These are phyloP conservation scores for Eciton burchellii DNA, from an alignment of 1,140 invertebrate species.

Conservation along the genomic window DNA sequence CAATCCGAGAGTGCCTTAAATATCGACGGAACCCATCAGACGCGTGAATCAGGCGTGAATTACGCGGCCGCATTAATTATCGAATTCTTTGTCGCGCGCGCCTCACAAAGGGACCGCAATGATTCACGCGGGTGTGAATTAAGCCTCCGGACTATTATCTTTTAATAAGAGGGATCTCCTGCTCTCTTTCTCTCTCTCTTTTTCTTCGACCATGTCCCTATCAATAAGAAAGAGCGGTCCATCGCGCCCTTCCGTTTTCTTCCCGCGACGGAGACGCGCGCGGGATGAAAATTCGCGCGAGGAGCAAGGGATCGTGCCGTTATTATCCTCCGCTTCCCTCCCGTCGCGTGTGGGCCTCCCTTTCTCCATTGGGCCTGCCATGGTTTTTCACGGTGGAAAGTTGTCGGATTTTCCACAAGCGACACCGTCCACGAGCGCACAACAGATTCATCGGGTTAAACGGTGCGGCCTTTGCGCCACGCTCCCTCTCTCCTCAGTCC, in stretches of 20 bases:
- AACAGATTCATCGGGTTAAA: slow-evolving; percentile 1
- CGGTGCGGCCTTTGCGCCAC: slow-evolving; percentile 19
- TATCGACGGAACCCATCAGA: slow-evolving; percentile 5
- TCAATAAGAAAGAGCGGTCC: slow-evolving; percentile 54
- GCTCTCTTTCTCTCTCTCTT: neutral
- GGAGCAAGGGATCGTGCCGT: no score
- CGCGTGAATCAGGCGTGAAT: slow-evolving; percentile 26
- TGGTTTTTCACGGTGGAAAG: slow-evolving; percentile 19
- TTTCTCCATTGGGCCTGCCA: neutral
- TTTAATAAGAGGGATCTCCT: slow-evolving; percentile 72
- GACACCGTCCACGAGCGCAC: neutral
- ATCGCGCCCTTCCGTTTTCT: neutral
- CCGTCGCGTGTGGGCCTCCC: neutral
- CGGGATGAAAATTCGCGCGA: slow-evolving; percentile 47
- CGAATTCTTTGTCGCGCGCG: slow-evolving; percentile 69
- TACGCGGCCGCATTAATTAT: slow-evolving; percentile 73
- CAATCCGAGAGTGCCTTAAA: slow-evolving; percentile 4
- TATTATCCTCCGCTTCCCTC: slow-evolving; percentile 45
- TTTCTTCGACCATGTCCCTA: slow-evolving; percentile 40
- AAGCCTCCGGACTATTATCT: slow-evolving; percentile 74
- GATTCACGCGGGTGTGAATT: slow-evolving; percentile 57
- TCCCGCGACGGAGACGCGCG: slow-evolving; percentile 63
- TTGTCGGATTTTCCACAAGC: slow-evolving; percentile 38
- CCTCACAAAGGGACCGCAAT: slow-evolving; percentile 52
- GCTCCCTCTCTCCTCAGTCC: slow-evolving; percentile 10